Conservation (phyloP, 2,888 invertebrate genomes). For the Conomelus anceps region DNA sequence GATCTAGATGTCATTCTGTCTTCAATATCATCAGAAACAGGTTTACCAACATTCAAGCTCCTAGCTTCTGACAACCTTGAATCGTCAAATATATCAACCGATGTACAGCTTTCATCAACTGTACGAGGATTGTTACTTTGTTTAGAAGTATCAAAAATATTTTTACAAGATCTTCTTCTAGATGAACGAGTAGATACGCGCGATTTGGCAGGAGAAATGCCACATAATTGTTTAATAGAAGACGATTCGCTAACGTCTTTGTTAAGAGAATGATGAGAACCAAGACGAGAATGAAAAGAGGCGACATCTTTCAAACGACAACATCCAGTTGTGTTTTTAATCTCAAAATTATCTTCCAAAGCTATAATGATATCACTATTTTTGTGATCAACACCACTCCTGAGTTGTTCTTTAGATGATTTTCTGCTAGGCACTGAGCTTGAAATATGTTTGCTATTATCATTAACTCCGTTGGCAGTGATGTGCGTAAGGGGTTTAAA, state of each 20-base stretch:
- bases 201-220: too few species aligned
- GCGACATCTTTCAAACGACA: not conserved
- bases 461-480: too few species aligned
- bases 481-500: too few species aligned
- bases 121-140: not conserved
- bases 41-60: not conserved
- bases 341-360: not conserved
- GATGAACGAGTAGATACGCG: too few species aligned
- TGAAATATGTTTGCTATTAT: not conserved
- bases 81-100: not conserved
- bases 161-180: too few species aligned
- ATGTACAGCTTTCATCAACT: not conserved
- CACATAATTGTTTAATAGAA: too few species aligned
- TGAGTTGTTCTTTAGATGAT: too few species aligned
- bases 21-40: not conserved
- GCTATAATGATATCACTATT: not conserved
- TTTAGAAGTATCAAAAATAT: not conserved
- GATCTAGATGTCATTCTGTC: not conserved
- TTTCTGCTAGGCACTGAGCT: not conserved
- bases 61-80: not conserved
- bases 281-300: too few species aligned
- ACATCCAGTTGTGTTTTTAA: not conserved
- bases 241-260: not conserved
- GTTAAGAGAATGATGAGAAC: not conserved
- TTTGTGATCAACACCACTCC: not conserved